phyloP scores from a whole-genome alignment of 2,797 vertebrate genomes.

The Hydrophis major region DNA sequence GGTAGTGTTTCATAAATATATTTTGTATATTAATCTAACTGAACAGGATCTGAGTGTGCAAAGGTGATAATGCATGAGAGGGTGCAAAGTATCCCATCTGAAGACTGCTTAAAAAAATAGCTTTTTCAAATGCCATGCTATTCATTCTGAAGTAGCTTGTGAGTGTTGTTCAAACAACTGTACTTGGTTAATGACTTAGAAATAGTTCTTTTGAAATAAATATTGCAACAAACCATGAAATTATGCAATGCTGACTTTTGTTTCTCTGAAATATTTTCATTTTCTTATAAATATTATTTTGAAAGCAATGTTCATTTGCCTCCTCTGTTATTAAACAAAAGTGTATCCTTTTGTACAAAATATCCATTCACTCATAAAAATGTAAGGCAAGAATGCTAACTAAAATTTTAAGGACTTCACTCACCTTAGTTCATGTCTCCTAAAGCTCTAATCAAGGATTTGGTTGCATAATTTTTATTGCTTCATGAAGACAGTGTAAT shows the following conservation, averaged over 20 bases:
- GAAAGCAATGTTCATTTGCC: conserved; percentile 77
- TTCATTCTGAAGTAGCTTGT: conserved; percentile 69
- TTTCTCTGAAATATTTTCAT: conserved; percentile 36
- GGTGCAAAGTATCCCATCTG: conserved; percentile 67
- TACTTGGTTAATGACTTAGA: conserved; percentile 78
- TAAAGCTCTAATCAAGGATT: background rate
- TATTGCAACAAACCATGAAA: conserved; percentile 75
- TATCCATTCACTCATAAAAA: background rate
- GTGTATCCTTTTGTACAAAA: background rate
- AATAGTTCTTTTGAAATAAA: conserved; percentile 76
- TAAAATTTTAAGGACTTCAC: background rate
- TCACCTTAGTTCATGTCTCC: background rate
- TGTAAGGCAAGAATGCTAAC: background rate
- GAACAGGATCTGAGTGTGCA: conserved; percentile 60
- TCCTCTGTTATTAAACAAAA: conserved; percentile 35
- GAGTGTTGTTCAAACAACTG: conserved; percentile 75
- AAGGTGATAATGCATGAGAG: conserved; percentile 47
- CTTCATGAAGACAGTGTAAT: background rate
- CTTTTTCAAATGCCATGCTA: conserved; percentile 72
- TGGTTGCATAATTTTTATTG: background rate
- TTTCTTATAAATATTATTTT: conserved; percentile 64
- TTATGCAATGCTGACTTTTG: conserved; percentile 72
- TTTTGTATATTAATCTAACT: conserved; percentile 41
- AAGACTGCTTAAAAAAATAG: conserved; percentile 74
- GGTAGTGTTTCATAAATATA: conserved; percentile 32